Conservation (phyloP, 2,888 invertebrate genomes). For the Rotaria sp. region DNA sequence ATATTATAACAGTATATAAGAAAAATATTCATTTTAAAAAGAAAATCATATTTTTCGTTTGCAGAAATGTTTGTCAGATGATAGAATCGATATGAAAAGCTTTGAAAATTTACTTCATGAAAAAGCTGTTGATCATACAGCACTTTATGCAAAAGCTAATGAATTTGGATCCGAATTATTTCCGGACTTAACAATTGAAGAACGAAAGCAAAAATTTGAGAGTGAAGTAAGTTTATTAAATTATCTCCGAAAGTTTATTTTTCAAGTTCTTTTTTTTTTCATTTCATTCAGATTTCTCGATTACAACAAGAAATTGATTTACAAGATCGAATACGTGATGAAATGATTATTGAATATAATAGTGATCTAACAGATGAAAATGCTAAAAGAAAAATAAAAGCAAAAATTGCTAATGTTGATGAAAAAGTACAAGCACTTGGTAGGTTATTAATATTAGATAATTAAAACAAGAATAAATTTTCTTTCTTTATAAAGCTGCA, state of each 20-base stretch:
- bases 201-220: slow-evolving; percentile 4
- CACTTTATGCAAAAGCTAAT: neutral
- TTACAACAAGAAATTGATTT: slow-evolving; percentile 17
- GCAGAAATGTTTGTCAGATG: slow-evolving; percentile 4
- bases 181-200: neutral
- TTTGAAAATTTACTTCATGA: neutral
- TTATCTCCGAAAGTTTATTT: neutral
- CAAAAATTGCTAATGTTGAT: neutral
- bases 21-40: neutral
- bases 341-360: neutral
- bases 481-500: neutral
- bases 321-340: neutral
- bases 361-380: neutral
- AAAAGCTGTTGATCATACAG: neutral
- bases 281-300: neutral
- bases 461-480: neutral
- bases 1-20: neutral
- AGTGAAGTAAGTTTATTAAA: neutral
- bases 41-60: neutral
- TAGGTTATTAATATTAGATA: neutral
- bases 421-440: slow-evolving; percentile 20
- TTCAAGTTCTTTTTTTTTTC: neutral
- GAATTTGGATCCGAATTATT: neutral
- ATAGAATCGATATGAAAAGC: neutral
- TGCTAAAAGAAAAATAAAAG: neutral